phyloP scores from a whole-genome alignment of 2,888 invertebrate genomes.

The Pecten maximus region DNA sequence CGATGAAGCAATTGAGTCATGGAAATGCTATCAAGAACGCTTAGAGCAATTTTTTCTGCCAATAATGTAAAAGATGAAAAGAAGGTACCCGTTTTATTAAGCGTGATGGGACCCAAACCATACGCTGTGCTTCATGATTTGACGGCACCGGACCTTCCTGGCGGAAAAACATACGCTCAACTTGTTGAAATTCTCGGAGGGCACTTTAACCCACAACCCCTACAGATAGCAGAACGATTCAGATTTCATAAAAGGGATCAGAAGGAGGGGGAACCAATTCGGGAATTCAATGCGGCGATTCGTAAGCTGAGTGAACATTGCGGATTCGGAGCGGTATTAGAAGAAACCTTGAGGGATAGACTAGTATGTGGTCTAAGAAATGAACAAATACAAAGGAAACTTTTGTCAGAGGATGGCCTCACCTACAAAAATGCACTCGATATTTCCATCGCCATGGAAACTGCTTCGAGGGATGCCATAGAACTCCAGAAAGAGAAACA shows the following conservation, averaged over 20 bases:
- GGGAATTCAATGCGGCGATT: conserved; percentile 1
- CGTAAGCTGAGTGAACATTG: conserved; percentile 41
- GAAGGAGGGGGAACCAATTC: neutral
- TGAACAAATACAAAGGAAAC: conserved; percentile 45
- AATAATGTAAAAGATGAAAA: conserved; percentile 25
- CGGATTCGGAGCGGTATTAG: conserved; percentile 30
- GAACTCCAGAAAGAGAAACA: conserved; percentile 37
- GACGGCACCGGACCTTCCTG: conserved; percentile 37
- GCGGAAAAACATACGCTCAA: conserved; percentile 36
- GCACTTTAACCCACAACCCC: conserved; percentile 38
- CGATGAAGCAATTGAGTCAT: conserved; percentile 36
- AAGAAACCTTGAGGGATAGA: conserved; percentile 45
- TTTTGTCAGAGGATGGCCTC: conserved; percentile 40
- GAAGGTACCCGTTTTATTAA: conserved; percentile 40
- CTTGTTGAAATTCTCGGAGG: neutral
- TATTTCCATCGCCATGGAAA: conserved; percentile 43
- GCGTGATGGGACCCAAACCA: conserved; percentile 34
- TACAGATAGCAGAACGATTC: conserved; percentile 35
- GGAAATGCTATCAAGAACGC: conserved; percentile 26
- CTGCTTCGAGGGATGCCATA: conserved; percentile 36
- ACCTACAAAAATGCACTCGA: conserved; percentile 38
- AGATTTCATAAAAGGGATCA: conserved; percentile 45
- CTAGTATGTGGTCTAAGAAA: conserved; percentile 45
- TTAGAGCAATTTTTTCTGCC: conserved; percentile 36
- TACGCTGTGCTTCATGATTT: conserved; percentile 39